These are phyloP conservation scores for Lasioglossum albipes DNA, from an alignment of 1,140 invertebrate species.

Conservation along the genomic window DNA sequence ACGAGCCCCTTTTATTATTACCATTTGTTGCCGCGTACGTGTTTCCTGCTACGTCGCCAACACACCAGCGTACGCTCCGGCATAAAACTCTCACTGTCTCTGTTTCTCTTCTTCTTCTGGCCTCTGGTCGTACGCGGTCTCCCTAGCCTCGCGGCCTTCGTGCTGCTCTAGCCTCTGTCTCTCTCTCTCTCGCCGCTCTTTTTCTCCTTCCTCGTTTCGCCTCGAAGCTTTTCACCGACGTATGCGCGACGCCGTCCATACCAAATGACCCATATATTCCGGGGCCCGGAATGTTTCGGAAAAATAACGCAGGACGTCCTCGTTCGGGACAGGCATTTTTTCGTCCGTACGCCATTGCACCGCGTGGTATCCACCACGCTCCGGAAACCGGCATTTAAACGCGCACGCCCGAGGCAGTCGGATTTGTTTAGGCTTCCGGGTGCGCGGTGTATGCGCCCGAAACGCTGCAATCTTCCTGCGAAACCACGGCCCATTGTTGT, in stretches of 20 bases:
- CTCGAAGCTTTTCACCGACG: conserved; percentile 8
- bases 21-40: conserved; percentile 68
- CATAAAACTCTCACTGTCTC: conserved; percentile 22
- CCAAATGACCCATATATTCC: conserved; percentile 35
- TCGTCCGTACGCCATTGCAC: too few species aligned
- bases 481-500: too few species aligned
- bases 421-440: not conserved
- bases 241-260: conserved; percentile 32
- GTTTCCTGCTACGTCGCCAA: conserved; percentile 69
- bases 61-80: conserved; percentile 29
- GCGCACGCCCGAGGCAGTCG: not conserved
- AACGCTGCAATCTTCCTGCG: too few species aligned
- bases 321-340: not conserved
- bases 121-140: too few species aligned
- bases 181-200: not conserved
- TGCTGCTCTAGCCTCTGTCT: not conserved
- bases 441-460: not conserved
- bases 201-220: conserved; percentile 27
- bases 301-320: conserved; percentile 4
- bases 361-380: not conserved
- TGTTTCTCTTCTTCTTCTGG: not conserved
- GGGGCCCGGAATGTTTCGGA: not conserved
- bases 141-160: conserved; percentile 15
- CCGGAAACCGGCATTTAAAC: not conserved
- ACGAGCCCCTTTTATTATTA: conserved; percentile 70